Percentiles rank a stretch among this genome's conserved stretches.
Evolutionary conservation across 2,797 vertebrate genomes (phyloP).

Genomic region (Cynopterus sphinx): DNA sequence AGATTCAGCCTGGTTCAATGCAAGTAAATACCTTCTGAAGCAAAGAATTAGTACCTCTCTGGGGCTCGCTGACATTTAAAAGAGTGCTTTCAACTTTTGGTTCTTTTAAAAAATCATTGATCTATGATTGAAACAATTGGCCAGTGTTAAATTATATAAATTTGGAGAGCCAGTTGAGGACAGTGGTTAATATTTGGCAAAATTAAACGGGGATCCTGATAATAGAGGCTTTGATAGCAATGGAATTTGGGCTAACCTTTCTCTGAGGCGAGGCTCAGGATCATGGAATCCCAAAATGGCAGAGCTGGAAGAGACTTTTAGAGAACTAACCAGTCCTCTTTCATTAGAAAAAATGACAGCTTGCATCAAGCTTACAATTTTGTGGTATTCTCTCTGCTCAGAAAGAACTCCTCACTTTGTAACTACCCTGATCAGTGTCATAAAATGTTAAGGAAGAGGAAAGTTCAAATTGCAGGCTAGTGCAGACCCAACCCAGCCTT

Average conservation of each 20-base stretch:
- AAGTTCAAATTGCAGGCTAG: not conserved
- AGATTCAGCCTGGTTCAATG: not conserved
- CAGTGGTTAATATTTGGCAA: conserved; percentile 21
- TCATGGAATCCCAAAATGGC: not conserved
- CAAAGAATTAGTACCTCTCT: not conserved
- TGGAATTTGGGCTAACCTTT: conserved; percentile 13
- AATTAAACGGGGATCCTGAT: not conserved
- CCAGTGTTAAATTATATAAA: not conserved
- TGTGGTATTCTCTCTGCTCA: not conserved
- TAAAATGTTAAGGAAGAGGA: conserved; percentile 24
- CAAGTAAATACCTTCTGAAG: not conserved
- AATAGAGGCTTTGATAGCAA: conserved; percentile 48
- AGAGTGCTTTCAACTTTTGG: conserved; percentile 2
- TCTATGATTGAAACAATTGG: conserved; percentile 10
- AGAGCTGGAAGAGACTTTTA: not conserved
- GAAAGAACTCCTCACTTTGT: not conserved
- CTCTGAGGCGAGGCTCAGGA: not conserved
- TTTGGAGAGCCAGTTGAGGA: not conserved
- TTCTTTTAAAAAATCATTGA: not conserved
- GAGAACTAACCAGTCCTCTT: not conserved
- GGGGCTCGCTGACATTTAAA: not conserved
- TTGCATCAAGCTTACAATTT: not conserved
- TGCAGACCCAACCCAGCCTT: not conserved
- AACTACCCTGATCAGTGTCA: not conserved
- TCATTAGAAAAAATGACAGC: not conserved